A percentile compares a stretch with the other conserved stretches of the same genome.
Evolutionary conservation across 2,888 invertebrate species (phyloP).

Genomic region (Diplolepis rosae): DNA sequence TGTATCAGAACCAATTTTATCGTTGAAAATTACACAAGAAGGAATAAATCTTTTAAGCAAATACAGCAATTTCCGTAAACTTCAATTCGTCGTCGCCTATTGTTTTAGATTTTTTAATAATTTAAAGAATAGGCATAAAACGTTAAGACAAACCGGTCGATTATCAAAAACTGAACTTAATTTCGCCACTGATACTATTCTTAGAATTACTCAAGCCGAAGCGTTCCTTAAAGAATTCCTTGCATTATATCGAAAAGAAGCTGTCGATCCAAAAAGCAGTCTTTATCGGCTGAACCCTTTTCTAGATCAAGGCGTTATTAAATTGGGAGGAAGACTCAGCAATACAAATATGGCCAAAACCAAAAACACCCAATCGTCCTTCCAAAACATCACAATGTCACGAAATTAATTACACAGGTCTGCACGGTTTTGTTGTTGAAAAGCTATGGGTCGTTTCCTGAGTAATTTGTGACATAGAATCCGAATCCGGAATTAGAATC

Average conservation of each 20-base stretch:
- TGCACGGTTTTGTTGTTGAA: neutral
- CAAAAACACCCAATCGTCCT: constrained; percentile 5
- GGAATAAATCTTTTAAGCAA: neutral
- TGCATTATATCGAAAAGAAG: neutral
- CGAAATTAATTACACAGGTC: neutral
- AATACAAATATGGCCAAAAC: no score
- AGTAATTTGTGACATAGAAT: neutral
- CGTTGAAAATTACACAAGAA: no score
- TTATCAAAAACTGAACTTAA: neutral
- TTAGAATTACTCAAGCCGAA: neutral
- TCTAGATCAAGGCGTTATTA: no score
- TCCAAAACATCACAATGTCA: neutral
- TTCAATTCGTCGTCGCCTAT: neutral
- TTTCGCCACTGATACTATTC: neutral
- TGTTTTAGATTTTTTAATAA: neutral
- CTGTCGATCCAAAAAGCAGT: constrained; percentile 19
- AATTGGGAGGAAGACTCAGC: constrained; percentile 38
- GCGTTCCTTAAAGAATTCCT: neutral
- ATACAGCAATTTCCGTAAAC: neutral
- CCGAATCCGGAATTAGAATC: neutral
- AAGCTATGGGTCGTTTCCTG: neutral
- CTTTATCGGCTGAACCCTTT: constrained; percentile 32
- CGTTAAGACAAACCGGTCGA: no score
- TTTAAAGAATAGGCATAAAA: neutral
- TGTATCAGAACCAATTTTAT: neutral